Conservation (phyloP, 2,888 invertebrate species). For the Hipparchia semele region DNA sequence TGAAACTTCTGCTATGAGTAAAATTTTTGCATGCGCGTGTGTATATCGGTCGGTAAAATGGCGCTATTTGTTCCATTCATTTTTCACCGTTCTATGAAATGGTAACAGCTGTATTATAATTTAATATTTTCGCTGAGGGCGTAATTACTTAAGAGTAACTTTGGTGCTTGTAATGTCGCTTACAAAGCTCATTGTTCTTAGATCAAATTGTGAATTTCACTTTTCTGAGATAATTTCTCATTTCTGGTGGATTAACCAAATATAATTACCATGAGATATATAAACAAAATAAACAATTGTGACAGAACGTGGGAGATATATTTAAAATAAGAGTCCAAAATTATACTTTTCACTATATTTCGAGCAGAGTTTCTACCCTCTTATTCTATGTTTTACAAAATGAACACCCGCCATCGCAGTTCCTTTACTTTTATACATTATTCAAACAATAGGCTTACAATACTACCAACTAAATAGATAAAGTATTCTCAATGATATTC, state of each 20-base stretch:
- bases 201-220: not conserved
- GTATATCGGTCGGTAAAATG: constrained; percentile 6
- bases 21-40: not conserved
- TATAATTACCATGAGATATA: not conserved
- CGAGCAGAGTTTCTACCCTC: too few relatives aligned
- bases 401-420: too few relatives aligned
- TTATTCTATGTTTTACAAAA: too few relatives aligned
- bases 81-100: not conserved
- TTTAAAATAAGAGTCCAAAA: too few relatives aligned
- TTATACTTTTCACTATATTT: too few relatives aligned
- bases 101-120: not conserved
- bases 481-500: too few relatives aligned
- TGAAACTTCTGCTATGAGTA: not conserved
- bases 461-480: too few relatives aligned
- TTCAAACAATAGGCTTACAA: too few relatives aligned
- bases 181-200: not conserved
- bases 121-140: not conserved
- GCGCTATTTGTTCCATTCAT: not conserved
- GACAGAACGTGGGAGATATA: not conserved
- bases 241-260: not conserved
- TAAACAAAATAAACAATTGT: not conserved
- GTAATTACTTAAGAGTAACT: not conserved
- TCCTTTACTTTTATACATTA: too few relatives aligned
- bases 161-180: not conserved
- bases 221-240: not conserved